phyloP scores from a whole-genome alignment of 2,113 vertebrate genomes.

The Odobenus rosmarus region DNA sequence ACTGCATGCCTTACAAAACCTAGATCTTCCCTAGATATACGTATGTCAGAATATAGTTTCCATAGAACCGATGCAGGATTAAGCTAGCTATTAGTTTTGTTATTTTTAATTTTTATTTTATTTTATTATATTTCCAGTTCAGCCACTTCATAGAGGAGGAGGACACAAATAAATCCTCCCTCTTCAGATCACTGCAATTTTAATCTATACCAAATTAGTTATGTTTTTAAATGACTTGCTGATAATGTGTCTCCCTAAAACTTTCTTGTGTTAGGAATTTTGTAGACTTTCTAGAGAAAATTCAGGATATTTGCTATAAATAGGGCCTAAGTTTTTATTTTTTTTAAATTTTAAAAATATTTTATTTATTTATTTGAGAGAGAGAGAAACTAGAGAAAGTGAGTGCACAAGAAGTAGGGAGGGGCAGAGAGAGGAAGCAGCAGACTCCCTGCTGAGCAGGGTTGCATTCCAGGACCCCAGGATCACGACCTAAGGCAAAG shows the following conservation, averaged over 20 bases:
- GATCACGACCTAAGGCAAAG: not conserved
- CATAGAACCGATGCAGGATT: not conserved
- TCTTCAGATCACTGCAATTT: too few species aligned
- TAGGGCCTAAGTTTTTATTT: not conserved
- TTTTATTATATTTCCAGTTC: not conserved
- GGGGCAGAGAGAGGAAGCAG: not conserved
- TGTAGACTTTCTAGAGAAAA: not conserved
- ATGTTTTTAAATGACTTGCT: conserved; percentile 3
- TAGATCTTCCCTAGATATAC: not conserved
- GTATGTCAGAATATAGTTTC: not conserved
- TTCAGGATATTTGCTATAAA: not conserved
- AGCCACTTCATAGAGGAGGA: not conserved
- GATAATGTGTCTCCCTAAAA: not conserved
- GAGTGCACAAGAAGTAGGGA: not conserved
- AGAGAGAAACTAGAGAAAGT: not conserved
- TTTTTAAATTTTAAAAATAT: not conserved
- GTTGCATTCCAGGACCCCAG: not conserved
- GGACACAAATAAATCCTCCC: not conserved
- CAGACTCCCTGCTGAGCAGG: not conserved
- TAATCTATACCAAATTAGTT: not conserved
- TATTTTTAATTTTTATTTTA: not conserved
- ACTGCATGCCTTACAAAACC: not conserved
- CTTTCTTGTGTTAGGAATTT: not conserved
- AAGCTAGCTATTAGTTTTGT: not conserved
- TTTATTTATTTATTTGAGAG: not conserved